phyloP scores from a whole-genome alignment of 2,113 vertebrate species.

The Pterocles burchelli region DNA sequence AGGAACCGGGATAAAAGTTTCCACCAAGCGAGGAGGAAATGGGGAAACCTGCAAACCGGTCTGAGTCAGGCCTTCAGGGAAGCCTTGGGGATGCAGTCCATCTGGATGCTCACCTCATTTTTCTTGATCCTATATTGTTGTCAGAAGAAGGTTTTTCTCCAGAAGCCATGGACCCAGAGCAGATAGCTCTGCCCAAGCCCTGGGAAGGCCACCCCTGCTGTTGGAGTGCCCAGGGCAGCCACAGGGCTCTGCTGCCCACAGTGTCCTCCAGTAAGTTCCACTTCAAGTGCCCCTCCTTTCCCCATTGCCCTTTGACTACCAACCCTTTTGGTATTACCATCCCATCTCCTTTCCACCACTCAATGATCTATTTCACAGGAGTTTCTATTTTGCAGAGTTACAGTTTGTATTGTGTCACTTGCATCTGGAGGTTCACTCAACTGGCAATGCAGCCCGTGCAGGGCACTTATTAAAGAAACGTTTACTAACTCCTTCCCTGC shows the following conservation, averaged over 20 bases:
- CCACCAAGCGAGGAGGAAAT: conserved; percentile 34
- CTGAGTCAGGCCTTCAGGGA: conserved; percentile 59
- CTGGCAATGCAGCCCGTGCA: background rate
- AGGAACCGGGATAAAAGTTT: conserved; percentile 48
- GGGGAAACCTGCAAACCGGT: conserved; percentile 32
- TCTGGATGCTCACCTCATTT: background rate
- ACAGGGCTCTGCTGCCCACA: background rate
- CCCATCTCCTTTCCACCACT: background rate
- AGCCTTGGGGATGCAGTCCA: background rate
- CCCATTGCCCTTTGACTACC: background rate
- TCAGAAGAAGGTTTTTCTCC: background rate
- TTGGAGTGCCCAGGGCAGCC: background rate
- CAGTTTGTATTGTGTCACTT: background rate
- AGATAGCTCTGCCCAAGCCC: background rate
- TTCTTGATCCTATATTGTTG: background rate
- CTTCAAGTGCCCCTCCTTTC: background rate
- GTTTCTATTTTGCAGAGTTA: background rate
- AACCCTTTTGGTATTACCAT: background rate
- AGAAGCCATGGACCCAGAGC: background rate
- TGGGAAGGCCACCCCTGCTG: background rate
- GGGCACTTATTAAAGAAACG: background rate
- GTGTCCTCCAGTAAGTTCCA: accelerated
- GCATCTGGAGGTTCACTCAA: background rate
- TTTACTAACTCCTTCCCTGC: background rate
- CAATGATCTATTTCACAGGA: background rate